Evolutionary conservation across 2,113 vertebrate genomes (phyloP).

Genomic region (Mus musculus): GRCm39 chr10:96592501-96593000

Average conservation of each 20-base stretch:
- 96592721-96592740: neutral
- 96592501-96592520: neutral
- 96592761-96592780: neutral
- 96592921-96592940: neutral
- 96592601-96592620: neutral
- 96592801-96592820: neutral
- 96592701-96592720: neutral
- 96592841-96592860: neutral
- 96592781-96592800: neutral
- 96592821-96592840: neutral
- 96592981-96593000: neutral
- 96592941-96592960: neutral
- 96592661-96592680: neutral
- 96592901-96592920: neutral
- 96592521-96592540: neutral
- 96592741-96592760: neutral
- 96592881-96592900: neutral
- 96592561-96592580: neutral
- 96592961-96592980: neutral
- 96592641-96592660: neutral
- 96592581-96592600: neutral
- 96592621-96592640: neutral
- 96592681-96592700: neutral
- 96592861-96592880: neutral
- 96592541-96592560: constrained; percentile 1